Percentiles rank a stretch among this genome's conserved stretches.
These are phyloP conservation scores for Slavum lentiscoides DNA, from an alignment of 2,888 invertebrate genomes.

Conservation along the genomic window DNA sequence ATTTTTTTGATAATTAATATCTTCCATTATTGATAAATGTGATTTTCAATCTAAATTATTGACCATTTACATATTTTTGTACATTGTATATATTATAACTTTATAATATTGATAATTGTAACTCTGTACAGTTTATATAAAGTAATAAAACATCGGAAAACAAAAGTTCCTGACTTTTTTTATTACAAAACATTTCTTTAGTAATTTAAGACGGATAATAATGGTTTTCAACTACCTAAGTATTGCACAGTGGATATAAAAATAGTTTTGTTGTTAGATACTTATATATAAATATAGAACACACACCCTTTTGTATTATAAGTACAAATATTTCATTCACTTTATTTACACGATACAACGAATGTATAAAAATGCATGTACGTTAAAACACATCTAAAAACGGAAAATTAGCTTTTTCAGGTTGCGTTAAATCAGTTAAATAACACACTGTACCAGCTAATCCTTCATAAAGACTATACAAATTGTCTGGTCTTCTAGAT, in stretches of 20 bases:
- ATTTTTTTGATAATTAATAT: background rate
- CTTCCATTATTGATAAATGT: background rate
- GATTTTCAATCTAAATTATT: background rate
- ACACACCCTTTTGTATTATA: background rate
- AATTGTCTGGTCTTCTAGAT: conserved; percentile 77
- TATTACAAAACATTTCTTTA: too few relatives aligned
- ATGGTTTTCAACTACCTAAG: too few relatives aligned
- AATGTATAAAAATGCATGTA: background rate
- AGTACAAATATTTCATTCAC: background rate
- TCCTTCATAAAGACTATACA: conserved; percentile 84
- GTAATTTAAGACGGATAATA: too few relatives aligned
- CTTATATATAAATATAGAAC: background rate
- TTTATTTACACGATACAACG: background rate
- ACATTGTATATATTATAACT: background rate
- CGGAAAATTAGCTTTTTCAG: conserved; percentile 77
- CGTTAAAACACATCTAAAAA: conserved; percentile 73
- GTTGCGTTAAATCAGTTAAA: conserved; percentile 74
- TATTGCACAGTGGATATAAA: too few relatives aligned
- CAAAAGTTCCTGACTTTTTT: too few relatives aligned
- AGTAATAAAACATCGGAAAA: too few relatives aligned
- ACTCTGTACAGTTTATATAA: too few relatives aligned
- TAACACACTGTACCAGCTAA: conserved; percentile 84
- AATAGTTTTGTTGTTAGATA: background rate
- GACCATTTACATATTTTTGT: background rate
- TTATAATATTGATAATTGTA: too few relatives aligned